Evolutionary conservation across 2,888 invertebrate genomes (phyloP).

Genomic region (Diadegma fenestrale): DNA sequence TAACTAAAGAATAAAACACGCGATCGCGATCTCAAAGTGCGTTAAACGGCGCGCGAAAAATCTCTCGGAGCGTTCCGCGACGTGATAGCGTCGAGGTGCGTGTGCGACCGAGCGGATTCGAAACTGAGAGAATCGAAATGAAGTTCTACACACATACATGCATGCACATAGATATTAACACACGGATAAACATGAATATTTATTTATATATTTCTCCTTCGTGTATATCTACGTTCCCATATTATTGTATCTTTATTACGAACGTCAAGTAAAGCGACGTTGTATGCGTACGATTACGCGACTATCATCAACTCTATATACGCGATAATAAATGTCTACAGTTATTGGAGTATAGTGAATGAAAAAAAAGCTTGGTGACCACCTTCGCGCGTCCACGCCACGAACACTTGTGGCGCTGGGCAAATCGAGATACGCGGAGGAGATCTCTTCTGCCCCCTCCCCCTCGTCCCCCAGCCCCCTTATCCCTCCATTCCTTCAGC

Average conservation of each 20-base stretch:
- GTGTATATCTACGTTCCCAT: conserved; percentile 13
- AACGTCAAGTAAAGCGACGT: neutral
- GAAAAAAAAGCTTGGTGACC: conserved; percentile 63
- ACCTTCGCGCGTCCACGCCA: conserved; percentile 79
- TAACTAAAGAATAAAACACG: conserved; percentile 8
- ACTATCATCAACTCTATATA: neutral
- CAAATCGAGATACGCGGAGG: conserved; percentile 70
- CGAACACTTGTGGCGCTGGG: conserved; percentile 81
- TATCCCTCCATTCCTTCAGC: neutral
- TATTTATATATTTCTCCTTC: conserved; percentile 6
- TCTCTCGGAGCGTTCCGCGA: conserved; percentile 51
- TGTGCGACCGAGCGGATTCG: conserved; percentile 46
- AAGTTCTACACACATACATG: conserved; percentile 18
- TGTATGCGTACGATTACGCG: conserved; percentile 12
- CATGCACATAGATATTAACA: conserved; percentile 15
- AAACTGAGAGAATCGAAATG: conserved; percentile 47
- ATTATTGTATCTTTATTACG: neutral
- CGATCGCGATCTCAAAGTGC: conserved; percentile 7
- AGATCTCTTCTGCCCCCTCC: conserved; percentile 30
- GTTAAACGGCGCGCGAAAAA: conserved; percentile 20
- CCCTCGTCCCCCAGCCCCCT: conserved; percentile 23
- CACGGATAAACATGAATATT: neutral
- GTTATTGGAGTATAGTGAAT: neutral
- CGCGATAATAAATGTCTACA: neutral
- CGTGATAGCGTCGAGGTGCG: conserved; percentile 62